Conservation (phyloP, 2,797 vertebrate species). For the Phoebastria nigripes region DNA sequence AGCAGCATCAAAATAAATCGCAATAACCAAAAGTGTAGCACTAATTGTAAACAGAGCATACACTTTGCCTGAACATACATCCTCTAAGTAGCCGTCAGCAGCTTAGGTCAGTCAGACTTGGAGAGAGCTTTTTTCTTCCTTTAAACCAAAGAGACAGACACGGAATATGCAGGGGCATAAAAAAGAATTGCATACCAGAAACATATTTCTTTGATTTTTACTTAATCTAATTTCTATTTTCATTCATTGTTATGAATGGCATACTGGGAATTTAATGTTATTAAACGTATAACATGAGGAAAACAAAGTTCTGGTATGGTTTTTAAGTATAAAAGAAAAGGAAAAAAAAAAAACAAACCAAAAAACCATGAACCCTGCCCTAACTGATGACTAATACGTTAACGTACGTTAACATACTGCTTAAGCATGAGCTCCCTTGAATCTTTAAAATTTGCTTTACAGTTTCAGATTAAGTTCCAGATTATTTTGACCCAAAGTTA, state of each 20-base stretch:
- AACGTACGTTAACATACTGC: neutral
- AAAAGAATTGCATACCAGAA: neutral
- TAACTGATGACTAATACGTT: neutral
- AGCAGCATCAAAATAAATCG: neutral
- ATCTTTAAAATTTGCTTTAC: neutral
- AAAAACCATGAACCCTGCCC: neutral
- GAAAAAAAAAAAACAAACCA: no score
- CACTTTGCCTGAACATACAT: neutral
- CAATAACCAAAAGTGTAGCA: neutral
- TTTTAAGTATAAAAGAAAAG: neutral
- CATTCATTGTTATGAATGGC: neutral
- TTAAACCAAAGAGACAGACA: neutral
- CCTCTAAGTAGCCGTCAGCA: neutral
- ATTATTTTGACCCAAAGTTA: neutral
- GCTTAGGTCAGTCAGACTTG: neutral
- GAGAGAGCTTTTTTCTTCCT: neutral
- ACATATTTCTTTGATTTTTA: neutral
- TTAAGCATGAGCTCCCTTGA: neutral
- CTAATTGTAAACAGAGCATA: neutral
- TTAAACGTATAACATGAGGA: neutral
- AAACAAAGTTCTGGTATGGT: neutral
- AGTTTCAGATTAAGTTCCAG: neutral
- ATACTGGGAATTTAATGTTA: neutral
- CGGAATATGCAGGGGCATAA: rapidly evolving
- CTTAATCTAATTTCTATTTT: neutral